Base-by-base conservation (phyloP, 2,888 invertebrate species). In the Miltochrista miniata region DNA sequence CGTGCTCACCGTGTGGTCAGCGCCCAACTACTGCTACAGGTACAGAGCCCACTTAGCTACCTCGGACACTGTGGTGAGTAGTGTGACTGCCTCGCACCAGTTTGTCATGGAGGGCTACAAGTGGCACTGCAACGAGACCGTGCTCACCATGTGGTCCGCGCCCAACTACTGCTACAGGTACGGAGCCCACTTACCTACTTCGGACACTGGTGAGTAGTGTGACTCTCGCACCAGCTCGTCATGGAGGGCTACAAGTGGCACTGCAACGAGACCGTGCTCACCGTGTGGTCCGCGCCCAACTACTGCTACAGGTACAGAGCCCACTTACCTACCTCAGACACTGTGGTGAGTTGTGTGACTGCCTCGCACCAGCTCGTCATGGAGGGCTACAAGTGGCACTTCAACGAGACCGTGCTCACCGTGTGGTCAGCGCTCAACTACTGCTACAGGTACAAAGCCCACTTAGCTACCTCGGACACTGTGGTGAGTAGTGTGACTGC, bases 161-260 rank as follows among this genome's bases (percentile, higher is more conserved):
- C 99, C 99, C 14, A 99, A 99, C 91, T 99, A 99, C 84, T 99
- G 99, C 87, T n/a, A n/a, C n/a, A n/a, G n/a, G n/a, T n/a, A 30
- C 30, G 8, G 8, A 30, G 7, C 30, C 30, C 8, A 30, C 8
- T 30, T 30, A 30, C 8, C 30, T 30, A 30, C 30, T 8, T 30
- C n/a, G n/a, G n/a, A n/a, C n/a, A n/a, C n/a, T n/a, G n/a, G n/a
- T n/a, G 99, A n/a, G n/a, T n/a, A n/a, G n/a, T n/a, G n/a, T n/a
- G n/a, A n/a, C n/a, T n/a, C n/a, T n/a, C n/a, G 1, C 99, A 99
- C 93, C 99, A 99, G 83, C 93, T 99, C 60, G 99, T 99, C 43
- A 99, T 99, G 99, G 99, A 99, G 87, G 99, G 99, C 18, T 99
- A 98, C 90, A 99, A 99, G 85, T 99, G 99, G 99, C 99, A 99